phyloP scores from a whole-genome alignment of 2,113 vertebrate species.

The Excalfactoria chinensis region DNA sequence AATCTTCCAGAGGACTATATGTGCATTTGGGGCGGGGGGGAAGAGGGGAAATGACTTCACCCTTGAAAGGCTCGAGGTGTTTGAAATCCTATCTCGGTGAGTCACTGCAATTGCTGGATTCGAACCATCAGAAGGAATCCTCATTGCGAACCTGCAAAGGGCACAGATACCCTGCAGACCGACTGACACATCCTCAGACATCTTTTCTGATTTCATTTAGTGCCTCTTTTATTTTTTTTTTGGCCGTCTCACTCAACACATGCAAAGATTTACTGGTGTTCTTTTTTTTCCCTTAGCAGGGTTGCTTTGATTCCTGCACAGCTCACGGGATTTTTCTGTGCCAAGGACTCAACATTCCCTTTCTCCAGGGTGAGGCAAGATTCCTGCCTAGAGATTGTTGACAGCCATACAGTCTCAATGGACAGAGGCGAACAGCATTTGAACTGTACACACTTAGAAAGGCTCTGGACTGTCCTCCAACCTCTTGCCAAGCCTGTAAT shows the following conservation, averaged over 20 bases:
- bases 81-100: not conserved
- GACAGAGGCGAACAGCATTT: not conserved
- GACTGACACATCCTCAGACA: slow-evolving; percentile 39
- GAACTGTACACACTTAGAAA: not conserved
- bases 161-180: not conserved
- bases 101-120: not conserved
- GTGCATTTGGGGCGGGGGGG: not conserved
- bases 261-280: slow-evolving; percentile 63
- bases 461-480: not conserved
- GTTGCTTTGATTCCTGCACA: not conserved
- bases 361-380: not conserved
- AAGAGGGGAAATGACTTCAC: slow-evolving; percentile 8
- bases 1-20: not conserved
- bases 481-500: not conserved
- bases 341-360: not conserved
- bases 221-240: slow-evolving; percentile 41
- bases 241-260: slow-evolving; percentile 53
- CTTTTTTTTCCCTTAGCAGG: not conserved
- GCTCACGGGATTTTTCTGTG: not conserved
- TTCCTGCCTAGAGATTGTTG: not conserved
- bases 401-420: not conserved
- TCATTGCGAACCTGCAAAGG: not conserved
- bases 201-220: slow-evolving; percentile 54
- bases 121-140: not conserved
- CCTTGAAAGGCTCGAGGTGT: not conserved